Evolutionary conservation across 2,797 vertebrate species (phyloP), one percentile per base, ranked within the genome.

Genomic region (Cichlasoma orientale): DNA sequence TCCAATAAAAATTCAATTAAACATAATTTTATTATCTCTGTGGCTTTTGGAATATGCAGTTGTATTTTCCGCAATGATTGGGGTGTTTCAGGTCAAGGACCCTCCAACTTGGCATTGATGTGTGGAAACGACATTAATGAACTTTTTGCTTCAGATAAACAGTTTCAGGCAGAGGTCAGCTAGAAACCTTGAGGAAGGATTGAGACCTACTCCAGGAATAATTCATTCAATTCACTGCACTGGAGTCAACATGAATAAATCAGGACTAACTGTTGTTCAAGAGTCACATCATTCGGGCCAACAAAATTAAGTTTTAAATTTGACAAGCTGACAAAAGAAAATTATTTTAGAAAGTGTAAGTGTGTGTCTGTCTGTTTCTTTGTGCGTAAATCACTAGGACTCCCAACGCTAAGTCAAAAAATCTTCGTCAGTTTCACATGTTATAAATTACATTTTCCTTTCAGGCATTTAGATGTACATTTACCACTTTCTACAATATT

Each of bases 1-100:
- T 74, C 57, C 61, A 78, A 72, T 72, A 56, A 72, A 82, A 83
- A 82, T 87, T 85, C 73, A 87, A 88, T 90, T 84, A 87, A 88
- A 81, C 54, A 66, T 82, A 44, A 84, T 80, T 86, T 53, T 75
- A 79, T 81, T 83, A 82, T 86, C 13, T 58, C 19, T 74, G n/a
- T 86, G 52, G 56, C 59, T 54, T 87, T 87, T 76, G 61, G 63
- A 86, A 81, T 73, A 77, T 72, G 77, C 74, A 75, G 56, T 85
- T 88, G 57, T 89, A 58, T 78, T 82, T 88, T 75, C 25, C 0
- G 13, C 66, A 82, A 36, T 82, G 81, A 84, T 88, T 89, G 90
- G 78, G 85, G 78, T 87, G 73, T 78, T 86, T 68, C 25, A 53
- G 85, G 84, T 92, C 90, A 92, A 88, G 92, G 90, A 90, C 80